Evolutionary conservation across 2,797 vertebrate species (phyloP), one percentile per base, ranked within the genome.

Genomic region (Halcyon badia): DNA sequence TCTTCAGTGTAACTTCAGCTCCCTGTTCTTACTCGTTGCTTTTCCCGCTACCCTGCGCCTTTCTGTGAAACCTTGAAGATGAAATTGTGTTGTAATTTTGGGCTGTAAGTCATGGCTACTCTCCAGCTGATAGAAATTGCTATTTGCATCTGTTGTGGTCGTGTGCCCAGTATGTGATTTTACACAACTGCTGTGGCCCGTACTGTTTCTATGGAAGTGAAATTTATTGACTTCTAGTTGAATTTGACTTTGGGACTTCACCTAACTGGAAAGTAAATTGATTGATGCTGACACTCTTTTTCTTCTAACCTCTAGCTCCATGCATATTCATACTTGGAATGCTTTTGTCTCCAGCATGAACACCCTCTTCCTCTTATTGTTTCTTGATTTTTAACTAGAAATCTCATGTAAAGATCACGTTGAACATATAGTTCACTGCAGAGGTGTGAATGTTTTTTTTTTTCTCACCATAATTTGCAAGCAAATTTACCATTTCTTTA

Each of bases 71-170:
- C 81, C 86, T 87, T 90, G 88, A 68, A 78, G 61, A 64, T 71
- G 82, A 60, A 87, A 89, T 58, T 57, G 24, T 61, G 93, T 84
- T 77, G 57, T 49, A 4, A 20, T 80, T 95, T 95, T 42, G 48
- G 62, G 49, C 65, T 93, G 75, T 61, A 89, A 89, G 35, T 96
- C 44, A 16, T 48, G 78, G 71, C 92, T 93, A 24, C 61, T 90
- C 65, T 94, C 94, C 93, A 95, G 90, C 95, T 94, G 90, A 65
- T 61, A 94, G 69, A 90, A 94, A 89, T 68, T 88, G 76, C 82
- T 94, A 1, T 94, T 96, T 94, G 76, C 89, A 92, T 94, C 96
- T 96, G 94, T 91, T 87, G 16, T 5, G 35, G 42, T 72, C 24
- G 46, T 75, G 51, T 88, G 69, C 91, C 69, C 92, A 83, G 61